Percentiles rank a stretch among this genome's conserved stretches.
These are phyloP conservation scores for Myocastor coypus DNA, from an alignment of 2,113 vertebrate species.

Conservation along the genomic window DNA sequence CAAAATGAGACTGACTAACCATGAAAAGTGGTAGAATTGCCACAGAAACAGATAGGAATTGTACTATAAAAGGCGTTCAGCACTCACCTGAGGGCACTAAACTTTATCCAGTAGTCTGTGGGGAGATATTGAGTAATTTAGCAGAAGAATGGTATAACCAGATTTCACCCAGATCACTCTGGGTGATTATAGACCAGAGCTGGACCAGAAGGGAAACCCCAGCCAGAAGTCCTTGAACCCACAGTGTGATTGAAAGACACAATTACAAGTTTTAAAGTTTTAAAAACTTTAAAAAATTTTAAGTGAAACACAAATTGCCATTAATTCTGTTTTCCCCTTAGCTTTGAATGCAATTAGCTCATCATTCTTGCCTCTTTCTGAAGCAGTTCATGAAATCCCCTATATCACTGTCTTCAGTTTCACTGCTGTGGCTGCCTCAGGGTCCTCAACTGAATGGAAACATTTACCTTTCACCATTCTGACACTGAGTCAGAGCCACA, in stretches of 20 bases:
- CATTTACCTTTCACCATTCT: not conserved
- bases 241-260: not conserved
- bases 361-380: not conserved
- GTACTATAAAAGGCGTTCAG: not conserved
- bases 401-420: not conserved
- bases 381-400: not conserved
- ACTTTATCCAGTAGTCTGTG: conserved; percentile 31
- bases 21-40: not conserved
- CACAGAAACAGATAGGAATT: not conserved
- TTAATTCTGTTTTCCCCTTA: not conserved
- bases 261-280: not conserved
- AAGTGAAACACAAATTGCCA: not conserved
- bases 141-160: not conserved
- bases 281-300: not conserved
- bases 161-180: conserved; percentile 27
- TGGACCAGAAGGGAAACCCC: conserved; percentile 4
- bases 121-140: conserved; percentile 45
- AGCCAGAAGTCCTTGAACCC: not conserved
- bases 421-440: not conserved
- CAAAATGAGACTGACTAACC: not conserved
- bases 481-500: not conserved
- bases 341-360: not conserved
- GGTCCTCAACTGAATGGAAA: not conserved
- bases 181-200: not conserved
- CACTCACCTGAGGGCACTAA: not conserved